phyloP scores from a whole-genome alignment of 2,888 invertebrate genomes.

The Drosophila acutilabella region DNA sequence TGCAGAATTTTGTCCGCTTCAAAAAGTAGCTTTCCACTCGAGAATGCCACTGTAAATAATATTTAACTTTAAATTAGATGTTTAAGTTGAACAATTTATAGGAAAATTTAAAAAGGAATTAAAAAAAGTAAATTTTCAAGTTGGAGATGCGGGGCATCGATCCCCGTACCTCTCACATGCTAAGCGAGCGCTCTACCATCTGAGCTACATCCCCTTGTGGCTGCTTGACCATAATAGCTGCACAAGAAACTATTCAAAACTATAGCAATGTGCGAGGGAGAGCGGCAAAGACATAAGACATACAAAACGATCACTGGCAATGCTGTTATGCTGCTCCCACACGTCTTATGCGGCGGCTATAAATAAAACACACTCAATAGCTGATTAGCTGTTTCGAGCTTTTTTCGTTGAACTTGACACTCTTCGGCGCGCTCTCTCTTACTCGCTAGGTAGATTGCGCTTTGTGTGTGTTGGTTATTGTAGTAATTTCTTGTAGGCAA shows the following conservation, averaged over 20 bases:
- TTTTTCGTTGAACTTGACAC: slow-evolving; percentile 52
- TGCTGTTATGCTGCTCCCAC: slow-evolving; percentile 31
- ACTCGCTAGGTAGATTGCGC: background rate
- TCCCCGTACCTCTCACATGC: slow-evolving; percentile 85
- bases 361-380: slow-evolving; percentile 49
- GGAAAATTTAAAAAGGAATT: slow-evolving; percentile 1
- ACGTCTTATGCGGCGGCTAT: slow-evolving; percentile 38
- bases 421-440: slow-evolving; percentile 17
- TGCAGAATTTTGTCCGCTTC: slow-evolving; percentile 24
- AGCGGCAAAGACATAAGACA: slow-evolving; percentile 12
- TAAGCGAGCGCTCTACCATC: slow-evolving; percentile 85
- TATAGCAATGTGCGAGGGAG: background rate
- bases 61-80: slow-evolving; percentile 36
- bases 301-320: slow-evolving; percentile 24
- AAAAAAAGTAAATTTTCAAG: slow-evolving; percentile 1
- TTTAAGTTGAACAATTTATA: background rate
- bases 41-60: slow-evolving; percentile 14
- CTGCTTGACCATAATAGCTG: background rate
- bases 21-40: slow-evolving; percentile 26
- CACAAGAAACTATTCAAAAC: slow-evolving; percentile 27
- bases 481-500: slow-evolving; percentile 31
- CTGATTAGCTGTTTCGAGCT: slow-evolving; percentile 51
- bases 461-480: background rate
- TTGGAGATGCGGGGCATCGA: slow-evolving; percentile 84
- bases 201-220: slow-evolving; percentile 83